Evolutionary conservation across 23 tunicate genomes (phyloP).

Genomic region (Halocynthia aurantium): DNA sequence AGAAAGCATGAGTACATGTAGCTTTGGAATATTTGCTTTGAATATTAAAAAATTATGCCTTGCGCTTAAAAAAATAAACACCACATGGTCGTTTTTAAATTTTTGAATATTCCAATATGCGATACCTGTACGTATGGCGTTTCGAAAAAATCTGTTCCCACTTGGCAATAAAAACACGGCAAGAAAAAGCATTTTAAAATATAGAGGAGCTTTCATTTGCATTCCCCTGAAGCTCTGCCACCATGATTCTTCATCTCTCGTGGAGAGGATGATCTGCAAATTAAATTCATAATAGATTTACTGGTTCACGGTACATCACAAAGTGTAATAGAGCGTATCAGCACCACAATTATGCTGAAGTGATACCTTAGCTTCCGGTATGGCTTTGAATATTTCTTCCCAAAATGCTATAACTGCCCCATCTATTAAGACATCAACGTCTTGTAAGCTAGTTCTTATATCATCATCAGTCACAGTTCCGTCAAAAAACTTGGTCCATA

Average conservation of each 20-base stretch:
- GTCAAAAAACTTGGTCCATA: slow-evolving; percentile 68
- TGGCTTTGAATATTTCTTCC: slow-evolving; percentile 61
- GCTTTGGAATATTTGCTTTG: no score
- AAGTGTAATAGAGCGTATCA: no score
- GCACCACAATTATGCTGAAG: background rate
- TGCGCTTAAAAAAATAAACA: no score
- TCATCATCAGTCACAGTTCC: slow-evolving; percentile 76
- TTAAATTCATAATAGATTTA: background rate
- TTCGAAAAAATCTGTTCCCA: slow-evolving; percentile 12
- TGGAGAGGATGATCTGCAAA: slow-evolving; percentile 40
- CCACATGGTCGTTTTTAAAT: no score
- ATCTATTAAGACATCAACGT: slow-evolving; percentile 75
- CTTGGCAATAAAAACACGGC: slow-evolving; percentile 41
- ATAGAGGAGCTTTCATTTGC: slow-evolving; percentile 22
- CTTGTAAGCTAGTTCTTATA: slow-evolving; percentile 58
- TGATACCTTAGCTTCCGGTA: slow-evolving; percentile 74
- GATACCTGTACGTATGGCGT: background rate
- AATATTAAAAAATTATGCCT: no score
- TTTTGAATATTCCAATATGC: no score
- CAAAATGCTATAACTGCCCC: slow-evolving; percentile 80
- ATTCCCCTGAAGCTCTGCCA: slow-evolving; percentile 52
- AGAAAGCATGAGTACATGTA: no score
- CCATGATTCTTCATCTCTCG: slow-evolving; percentile 73
- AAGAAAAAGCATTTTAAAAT: background rate
- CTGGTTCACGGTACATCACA: no score